phyloP scores from a whole-genome alignment of 2,888 invertebrate genomes.

The Hybos culiciformis region DNA sequence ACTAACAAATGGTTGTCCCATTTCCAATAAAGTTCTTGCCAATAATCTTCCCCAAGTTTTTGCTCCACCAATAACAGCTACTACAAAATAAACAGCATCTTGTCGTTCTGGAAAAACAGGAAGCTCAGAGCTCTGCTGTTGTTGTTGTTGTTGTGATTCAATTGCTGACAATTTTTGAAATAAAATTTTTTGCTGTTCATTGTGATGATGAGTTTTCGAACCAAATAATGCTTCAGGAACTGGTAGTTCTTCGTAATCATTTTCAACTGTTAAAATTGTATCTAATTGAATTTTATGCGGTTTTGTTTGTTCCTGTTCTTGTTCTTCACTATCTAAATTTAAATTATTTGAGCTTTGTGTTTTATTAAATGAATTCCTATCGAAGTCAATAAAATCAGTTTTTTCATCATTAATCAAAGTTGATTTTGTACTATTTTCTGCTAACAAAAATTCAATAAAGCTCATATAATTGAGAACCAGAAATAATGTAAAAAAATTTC shows the following conservation, averaged over 20 bases:
- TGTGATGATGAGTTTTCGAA: constrained; percentile 4
- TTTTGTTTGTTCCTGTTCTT: constrained; percentile 6
- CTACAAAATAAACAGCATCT: constrained; percentile 22
- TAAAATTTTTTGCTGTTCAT: neutral
- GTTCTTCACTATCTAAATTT: neutral
- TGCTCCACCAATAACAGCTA: constrained; percentile 22
- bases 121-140: constrained; percentile 9
- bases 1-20: constrained; percentile 22
- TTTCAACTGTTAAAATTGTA: neutral
- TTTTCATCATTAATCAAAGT: constrained; percentile 12
- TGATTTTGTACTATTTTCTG: constrained; percentile 15
- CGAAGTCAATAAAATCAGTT: neutral
- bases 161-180: neutral
- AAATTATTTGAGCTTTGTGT: constrained; percentile 1
- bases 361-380: constrained; percentile 2
- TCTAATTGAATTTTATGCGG: constrained; percentile 2
- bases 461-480: constrained; percentile 18
- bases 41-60: constrained; percentile 21
- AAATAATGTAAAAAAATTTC: constrained; percentile 20
- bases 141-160: neutral
- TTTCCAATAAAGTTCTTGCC: constrained; percentile 19
- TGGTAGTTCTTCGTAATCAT: constrained; percentile 4
- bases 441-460: constrained; percentile 17
- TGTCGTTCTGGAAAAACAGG: constrained; percentile 20
- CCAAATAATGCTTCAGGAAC: neutral